A percentile compares a stretch with the other conserved stretches of the same genome.
phyloP scores from a whole-genome alignment of 2,888 invertebrate species.

The Acrobasis suavella region DNA sequence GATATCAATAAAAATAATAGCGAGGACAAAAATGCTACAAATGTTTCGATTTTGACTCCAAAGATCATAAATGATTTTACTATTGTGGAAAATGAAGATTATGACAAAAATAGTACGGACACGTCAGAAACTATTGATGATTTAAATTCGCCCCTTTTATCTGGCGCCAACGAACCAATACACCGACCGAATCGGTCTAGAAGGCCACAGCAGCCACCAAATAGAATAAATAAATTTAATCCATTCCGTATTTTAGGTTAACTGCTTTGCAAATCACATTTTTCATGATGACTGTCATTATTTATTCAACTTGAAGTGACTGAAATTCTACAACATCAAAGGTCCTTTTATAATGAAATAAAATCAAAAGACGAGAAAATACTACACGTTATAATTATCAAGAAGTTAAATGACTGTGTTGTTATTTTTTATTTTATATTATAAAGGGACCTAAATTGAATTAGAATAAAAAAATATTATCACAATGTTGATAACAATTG shows the following conservation, averaged over 20 bases:
- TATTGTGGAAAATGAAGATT: slow-evolving; percentile 36
- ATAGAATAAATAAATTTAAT: slow-evolving; percentile 69
- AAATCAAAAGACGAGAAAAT: not conserved
- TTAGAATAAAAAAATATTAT: slow-evolving; percentile 43
- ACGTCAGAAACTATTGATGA: slow-evolving; percentile 57
- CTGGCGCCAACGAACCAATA: slow-evolving; percentile 69
- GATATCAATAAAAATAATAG: slow-evolving; percentile 23
- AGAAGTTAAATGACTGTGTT: not conserved
- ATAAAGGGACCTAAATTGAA: slow-evolving; percentile 33
- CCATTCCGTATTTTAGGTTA: slow-evolving; percentile 78
- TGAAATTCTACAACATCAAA: slow-evolving; percentile 54
- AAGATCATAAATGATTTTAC: slow-evolving; percentile 21
- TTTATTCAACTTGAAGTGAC: slow-evolving; percentile 45
- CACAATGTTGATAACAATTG: slow-evolving; percentile 55
- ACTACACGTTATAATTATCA: not conserved
- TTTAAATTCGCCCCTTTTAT: slow-evolving; percentile 71
- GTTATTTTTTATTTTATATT: not conserved
- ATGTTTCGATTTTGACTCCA: slow-evolving; percentile 8
- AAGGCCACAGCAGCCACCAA: slow-evolving; percentile 61
- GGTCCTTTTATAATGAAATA: not conserved
- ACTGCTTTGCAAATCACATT: slow-evolving; percentile 19
- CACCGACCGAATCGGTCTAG: slow-evolving; percentile 68
- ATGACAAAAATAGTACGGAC: slow-evolving; percentile 41
- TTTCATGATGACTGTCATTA: slow-evolving; percentile 50
- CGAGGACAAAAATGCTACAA: slow-evolving; percentile 18